A percentile compares a stretch with the other conserved stretches of the same genome.
phyloP scores from a whole-genome alignment of 35 echinoderm and acorn worm species.

The Acanthaster planci region DNA sequence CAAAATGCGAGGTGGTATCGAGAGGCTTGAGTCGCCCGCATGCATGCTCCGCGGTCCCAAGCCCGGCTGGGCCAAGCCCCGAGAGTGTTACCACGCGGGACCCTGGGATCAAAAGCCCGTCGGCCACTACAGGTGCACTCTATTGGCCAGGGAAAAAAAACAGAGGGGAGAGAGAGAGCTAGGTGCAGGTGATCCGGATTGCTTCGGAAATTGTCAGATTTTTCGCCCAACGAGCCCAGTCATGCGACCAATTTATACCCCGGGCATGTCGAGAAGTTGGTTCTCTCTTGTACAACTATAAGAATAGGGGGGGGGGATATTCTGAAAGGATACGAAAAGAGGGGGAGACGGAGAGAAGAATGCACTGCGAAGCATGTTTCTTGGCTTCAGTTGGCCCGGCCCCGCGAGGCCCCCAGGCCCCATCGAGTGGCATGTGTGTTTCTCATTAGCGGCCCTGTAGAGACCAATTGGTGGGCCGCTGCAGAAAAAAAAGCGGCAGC shows the following conservation, averaged over 20 bases:
- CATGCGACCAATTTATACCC: too few species aligned
- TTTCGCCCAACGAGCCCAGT: background rate
- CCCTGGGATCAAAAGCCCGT: background rate
- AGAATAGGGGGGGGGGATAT: too few species aligned
- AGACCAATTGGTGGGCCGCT: conserved; percentile 20
- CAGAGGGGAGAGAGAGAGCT: background rate
- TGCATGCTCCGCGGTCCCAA: too few species aligned
- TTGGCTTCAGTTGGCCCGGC: background rate
- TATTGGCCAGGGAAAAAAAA: background rate
- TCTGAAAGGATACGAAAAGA: too few species aligned
- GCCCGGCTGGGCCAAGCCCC: background rate
- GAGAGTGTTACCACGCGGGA: background rate
- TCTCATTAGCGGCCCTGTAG: conserved; percentile 8
- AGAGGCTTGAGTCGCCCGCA: too few species aligned
- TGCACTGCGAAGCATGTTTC: too few species aligned
- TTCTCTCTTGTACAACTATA: too few species aligned
- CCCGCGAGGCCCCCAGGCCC: background rate
- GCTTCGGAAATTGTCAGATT: conserved; percentile 1
- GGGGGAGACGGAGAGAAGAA: too few species aligned
- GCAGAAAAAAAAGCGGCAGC: conserved; percentile 30
- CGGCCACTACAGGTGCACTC: conserved; percentile 9
- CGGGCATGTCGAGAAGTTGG: too few species aligned
- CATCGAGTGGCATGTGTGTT: background rate
- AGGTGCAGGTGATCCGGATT: conserved; percentile 14
- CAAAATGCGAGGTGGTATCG: too few species aligned